phyloP scores from a whole-genome alignment of 1,140 invertebrate species.

The Brachionus paranguensis region DNA sequence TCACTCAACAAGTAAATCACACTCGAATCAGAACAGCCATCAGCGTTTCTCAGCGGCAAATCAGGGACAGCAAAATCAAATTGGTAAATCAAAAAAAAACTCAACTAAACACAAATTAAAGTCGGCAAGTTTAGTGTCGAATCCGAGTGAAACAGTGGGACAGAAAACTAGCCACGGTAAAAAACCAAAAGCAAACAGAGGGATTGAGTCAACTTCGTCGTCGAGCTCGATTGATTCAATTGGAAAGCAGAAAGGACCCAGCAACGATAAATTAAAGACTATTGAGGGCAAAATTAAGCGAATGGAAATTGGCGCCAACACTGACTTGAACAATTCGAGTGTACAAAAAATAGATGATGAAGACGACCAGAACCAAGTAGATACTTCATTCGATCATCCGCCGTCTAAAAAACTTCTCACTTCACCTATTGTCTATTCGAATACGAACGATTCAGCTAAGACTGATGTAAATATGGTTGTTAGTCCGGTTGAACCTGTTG shows the following conservation, averaged over 20 bases:
- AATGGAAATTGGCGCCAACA: slow-evolving; percentile 14
- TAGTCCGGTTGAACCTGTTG: not conserved
- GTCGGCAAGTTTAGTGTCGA: slow-evolving; percentile 24
- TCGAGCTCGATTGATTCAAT: slow-evolving; percentile 14
- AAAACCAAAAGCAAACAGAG: not conserved
- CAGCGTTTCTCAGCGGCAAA: not conserved
- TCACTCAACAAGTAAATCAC: slow-evolving; percentile 38
- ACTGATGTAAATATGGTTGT: slow-evolving; percentile 26
- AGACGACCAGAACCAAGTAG: slow-evolving; percentile 20
- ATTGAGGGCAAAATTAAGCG: slow-evolving; percentile 3
- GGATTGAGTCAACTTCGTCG: not conserved
- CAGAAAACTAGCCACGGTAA: not conserved
- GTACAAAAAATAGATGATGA: slow-evolving; percentile 33
- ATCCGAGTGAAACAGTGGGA: not conserved
- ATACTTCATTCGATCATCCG: slow-evolving; percentile 27
- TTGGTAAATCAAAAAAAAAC: slow-evolving; percentile 5
- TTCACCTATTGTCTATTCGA: slow-evolving; percentile 11
- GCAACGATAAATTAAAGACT: not conserved
- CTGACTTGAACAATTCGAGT: not conserved
- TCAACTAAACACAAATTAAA: not conserved
- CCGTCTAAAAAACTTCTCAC: slow-evolving; percentile 22
- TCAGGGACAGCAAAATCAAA: not conserved
- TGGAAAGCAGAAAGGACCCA: not conserved
- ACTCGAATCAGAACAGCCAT: not conserved
- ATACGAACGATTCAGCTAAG: not conserved